Evolutionary conservation across 2,113 vertebrate species (phyloP).

Genomic region (Carassius auratus): DNA sequence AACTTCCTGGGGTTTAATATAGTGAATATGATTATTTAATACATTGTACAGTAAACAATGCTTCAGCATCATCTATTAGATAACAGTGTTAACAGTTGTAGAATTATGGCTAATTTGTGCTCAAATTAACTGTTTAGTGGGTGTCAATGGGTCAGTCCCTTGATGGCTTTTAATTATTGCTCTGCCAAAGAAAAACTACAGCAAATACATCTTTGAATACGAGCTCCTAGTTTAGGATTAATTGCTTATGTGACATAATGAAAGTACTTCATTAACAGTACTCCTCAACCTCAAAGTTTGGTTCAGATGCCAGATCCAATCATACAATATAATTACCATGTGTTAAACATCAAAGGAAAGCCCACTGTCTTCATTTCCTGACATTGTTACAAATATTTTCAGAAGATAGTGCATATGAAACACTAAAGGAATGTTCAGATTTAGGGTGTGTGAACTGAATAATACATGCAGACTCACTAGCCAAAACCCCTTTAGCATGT

Average conservation of each 20-base stretch:
- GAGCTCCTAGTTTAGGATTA: not conserved
- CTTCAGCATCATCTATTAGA: not conserved
- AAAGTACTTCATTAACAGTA: slow-evolving; percentile 16
- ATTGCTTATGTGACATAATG: slow-evolving; percentile 18
- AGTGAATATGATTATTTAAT: too few relatives aligned
- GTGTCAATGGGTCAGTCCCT: slow-evolving; percentile 11
- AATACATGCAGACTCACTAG: not conserved
- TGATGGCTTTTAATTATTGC: slow-evolving; percentile 22
- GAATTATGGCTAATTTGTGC: slow-evolving; percentile 26
- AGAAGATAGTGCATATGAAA: not conserved
- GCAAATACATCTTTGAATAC: slow-evolving; percentile 15
- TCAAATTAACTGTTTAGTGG: slow-evolving; percentile 16
- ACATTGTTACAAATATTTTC: not conserved
- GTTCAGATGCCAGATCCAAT: slow-evolving; percentile 7
- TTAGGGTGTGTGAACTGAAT: slow-evolving; percentile 4
- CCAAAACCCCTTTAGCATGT: not conserved
- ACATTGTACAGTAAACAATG: not conserved
- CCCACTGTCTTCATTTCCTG: not conserved
- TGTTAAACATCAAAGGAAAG: not conserved
- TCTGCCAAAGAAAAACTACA: not conserved
- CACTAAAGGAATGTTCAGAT: not conserved
- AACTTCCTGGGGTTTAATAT: not conserved
- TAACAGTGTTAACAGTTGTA: not conserved
- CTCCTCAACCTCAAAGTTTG: not conserved
- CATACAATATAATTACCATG: slow-evolving; percentile 9